Evolutionary conservation across 2,888 invertebrate species (phyloP), one percentile per base, ranked within the genome.

Genomic region (Clanis bilineata): DNA sequence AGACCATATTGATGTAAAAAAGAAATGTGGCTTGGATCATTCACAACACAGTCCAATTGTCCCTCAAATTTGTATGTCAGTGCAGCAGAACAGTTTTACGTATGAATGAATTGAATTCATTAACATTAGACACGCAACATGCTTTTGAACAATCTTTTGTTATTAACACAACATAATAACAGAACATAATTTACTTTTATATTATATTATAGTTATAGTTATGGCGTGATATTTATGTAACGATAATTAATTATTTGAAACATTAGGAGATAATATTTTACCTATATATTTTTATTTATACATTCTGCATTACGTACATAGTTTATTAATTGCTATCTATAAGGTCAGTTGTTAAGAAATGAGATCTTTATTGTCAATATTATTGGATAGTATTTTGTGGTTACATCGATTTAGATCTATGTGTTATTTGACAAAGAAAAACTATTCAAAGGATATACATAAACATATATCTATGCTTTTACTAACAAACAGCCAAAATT

Each of bases 141-240:
- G 86, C 85, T 79, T 82, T 79, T 79, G 69, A 77, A 78, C 71
- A 73, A 72, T 77, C 69, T 81, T 82, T 84, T 78, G 77, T 81
- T 70, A 72, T 77, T 79, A 85, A 77, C 74, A 77, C 67, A 81
- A 77, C 70, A 66, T 70, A 70, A 56, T 57, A 64, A 65, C 64
- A 64, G 61, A 78, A 75, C 65, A 65, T 63, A 73, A 70, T 66
- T 64, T 64, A 70, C 61, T 62, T 44, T 62, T 64, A 56, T 59
- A n/a, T 62, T 63, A 65, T 62, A 43, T 57, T 21, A 56, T 60
- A n/a, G n/a, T n/a, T n/a, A 61, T 59, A 60, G 21, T 57, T 65
- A 72, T 70, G 68, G 67, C 70, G 64, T 65, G 65, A 70, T 69
- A 67, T 68, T 63, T 69, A 64, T 61, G 56, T 70, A 72, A 73